Percentiles rank a stretch among this genome's conserved stretches.
These are phyloP conservation scores for Apomyelois bistriatella DNA, from an alignment of 2,888 invertebrate species.

Conservation along the genomic window DNA sequence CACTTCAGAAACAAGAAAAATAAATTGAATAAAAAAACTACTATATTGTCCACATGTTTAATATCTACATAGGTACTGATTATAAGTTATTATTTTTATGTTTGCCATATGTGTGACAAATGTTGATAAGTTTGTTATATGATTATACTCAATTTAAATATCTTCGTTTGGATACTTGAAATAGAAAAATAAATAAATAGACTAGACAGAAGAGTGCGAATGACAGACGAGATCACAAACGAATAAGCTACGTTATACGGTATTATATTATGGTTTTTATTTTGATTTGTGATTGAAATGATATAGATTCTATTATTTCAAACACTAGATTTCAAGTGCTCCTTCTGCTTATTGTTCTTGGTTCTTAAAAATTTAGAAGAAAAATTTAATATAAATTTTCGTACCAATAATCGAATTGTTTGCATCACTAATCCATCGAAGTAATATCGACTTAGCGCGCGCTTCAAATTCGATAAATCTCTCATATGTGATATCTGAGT, in stretches of 20 bases:
- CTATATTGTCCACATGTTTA: not conserved
- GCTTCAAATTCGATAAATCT: constrained; percentile 50
- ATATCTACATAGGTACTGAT: not conserved
- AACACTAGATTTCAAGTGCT: too few species aligned
- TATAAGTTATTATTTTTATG: not conserved
- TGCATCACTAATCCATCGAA: constrained; percentile 4
- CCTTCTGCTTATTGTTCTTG: too few species aligned
- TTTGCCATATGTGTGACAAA: constrained; percentile 1
- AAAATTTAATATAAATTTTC: not conserved
- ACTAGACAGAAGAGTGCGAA: too few species aligned
- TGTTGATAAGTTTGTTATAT: not conserved
- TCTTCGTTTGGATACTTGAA: not conserved
- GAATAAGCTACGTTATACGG: too few species aligned
- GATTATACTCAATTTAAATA: not conserved
- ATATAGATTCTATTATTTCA: too few species aligned
- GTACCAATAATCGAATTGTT: not conserved
- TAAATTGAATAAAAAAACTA: not conserved
- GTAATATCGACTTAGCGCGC: constrained; percentile 38
- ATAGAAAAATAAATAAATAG: too few species aligned
- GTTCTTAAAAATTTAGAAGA: too few species aligned
- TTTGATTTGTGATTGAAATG: too few species aligned
- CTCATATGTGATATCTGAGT: constrained; percentile 48
- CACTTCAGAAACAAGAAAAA: constrained; percentile 12
- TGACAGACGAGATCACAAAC: too few species aligned
- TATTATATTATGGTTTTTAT: too few species aligned